phyloP scores from a whole-genome alignment of 2,888 invertebrate genomes.

The Scaptomyza caliginosa region DNA sequence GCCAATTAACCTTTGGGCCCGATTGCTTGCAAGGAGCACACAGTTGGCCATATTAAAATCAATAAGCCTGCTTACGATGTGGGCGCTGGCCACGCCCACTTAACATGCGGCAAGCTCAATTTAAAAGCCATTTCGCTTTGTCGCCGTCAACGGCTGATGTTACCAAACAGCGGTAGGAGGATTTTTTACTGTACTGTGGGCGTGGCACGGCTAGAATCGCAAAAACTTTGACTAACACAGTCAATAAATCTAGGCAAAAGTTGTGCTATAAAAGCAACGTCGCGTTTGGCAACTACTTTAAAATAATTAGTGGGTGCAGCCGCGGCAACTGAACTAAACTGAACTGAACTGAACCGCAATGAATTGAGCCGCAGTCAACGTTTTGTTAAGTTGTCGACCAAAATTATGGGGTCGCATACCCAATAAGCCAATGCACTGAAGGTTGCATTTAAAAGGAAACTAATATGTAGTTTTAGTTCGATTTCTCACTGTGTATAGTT shows the following conservation, averaged over 20 bases:
- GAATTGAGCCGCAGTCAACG: conserved; percentile 31
- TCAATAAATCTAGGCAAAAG: conserved; percentile 69
- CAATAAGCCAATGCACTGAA: conserved; percentile 27
- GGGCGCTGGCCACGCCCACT: conserved; percentile 56
- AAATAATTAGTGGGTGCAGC: conserved; percentile 79
- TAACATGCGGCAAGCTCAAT: conserved; percentile 51
- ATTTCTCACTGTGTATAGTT: background rate
- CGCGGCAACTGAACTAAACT: conserved; percentile 30
- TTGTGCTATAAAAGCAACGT: conserved; percentile 57
- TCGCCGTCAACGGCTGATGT: conserved; percentile 60
- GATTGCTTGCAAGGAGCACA: conserved; percentile 25
- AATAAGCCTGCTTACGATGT: conserved; percentile 55
- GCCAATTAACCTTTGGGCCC: conserved; percentile 64
- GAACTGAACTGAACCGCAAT: background rate
- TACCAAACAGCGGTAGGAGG: conserved; percentile 33
- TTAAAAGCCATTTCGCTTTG: conserved; percentile 69
- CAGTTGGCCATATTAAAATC: conserved; percentile 49
- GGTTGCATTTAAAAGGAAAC: background rate
- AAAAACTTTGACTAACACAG: conserved; percentile 57
- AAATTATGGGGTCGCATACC: conserved; percentile 68
- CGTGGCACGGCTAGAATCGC: conserved; percentile 39
- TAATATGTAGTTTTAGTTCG: too few relatives aligned
- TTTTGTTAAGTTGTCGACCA: conserved; percentile 47
- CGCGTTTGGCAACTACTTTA: conserved; percentile 72
- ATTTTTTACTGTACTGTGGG: conserved; percentile 16